Conservation (phyloP, 2,113 vertebrate genomes). For the Cricetomys ansorgei region DNA sequence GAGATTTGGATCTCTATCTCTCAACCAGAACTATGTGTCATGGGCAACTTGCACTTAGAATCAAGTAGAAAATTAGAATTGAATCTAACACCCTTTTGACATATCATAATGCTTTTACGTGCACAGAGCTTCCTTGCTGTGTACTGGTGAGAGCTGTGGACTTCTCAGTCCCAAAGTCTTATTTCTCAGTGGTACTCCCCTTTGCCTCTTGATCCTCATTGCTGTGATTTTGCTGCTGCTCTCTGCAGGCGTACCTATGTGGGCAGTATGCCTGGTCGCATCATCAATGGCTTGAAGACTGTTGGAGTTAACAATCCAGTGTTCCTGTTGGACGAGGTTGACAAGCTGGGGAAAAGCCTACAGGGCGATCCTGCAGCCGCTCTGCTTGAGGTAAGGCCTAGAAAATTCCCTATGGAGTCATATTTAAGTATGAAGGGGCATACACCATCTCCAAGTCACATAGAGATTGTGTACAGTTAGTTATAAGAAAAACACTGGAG, state of each 20-base stretch:
- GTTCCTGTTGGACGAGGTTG: constrained; percentile 97
- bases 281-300: constrained; percentile 97
- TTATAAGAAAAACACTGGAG: background rate
- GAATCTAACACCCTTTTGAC: background rate
- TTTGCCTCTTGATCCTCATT: background rate
- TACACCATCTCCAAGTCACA: fast-evolving
- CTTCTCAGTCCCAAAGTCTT: background rate
- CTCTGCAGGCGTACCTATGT: constrained; percentile 94
- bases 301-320: constrained; percentile 97
- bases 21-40: background rate
- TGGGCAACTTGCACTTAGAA: background rate
- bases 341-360: constrained; percentile 97
- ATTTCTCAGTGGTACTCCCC: background rate
- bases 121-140: background rate
- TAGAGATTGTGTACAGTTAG: background rate
- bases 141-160: background rate
- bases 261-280: constrained; percentile 98
- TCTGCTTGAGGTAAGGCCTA: constrained; percentile 93
- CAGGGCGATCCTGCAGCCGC: constrained; percentile 98
- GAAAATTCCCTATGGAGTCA: background rate
- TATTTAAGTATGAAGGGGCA: background rate
- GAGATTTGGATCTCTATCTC: background rate
- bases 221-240: background rate
- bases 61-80: background rate
- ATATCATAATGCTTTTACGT: background rate